phyloP scores from a whole-genome alignment of 2,888 invertebrate species.

The Boloria euphrosyne region DNA sequence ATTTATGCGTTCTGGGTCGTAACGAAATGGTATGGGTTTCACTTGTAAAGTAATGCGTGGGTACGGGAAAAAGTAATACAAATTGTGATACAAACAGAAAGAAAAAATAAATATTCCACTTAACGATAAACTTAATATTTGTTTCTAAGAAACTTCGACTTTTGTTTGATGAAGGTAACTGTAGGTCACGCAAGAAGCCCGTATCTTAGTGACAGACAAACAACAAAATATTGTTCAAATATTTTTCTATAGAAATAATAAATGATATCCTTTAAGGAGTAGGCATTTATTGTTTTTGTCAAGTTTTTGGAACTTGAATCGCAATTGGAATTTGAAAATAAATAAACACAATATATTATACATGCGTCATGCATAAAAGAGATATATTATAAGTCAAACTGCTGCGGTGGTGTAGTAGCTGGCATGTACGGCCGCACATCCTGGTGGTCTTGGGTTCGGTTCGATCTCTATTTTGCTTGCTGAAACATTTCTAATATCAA shows the following conservation, averaged over 20 bases:
- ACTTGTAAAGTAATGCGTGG: slow-evolving; percentile 14
- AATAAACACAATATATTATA: too few species aligned
- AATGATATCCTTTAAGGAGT: neutral
- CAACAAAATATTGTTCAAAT: slow-evolving; percentile 6
- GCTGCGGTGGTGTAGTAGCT: too few species aligned
- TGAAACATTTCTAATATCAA: too few species aligned
- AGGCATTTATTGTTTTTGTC: neutral
- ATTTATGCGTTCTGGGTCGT: slow-evolving; percentile 22
- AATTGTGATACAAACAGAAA: too few species aligned
- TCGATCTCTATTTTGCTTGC: too few species aligned
- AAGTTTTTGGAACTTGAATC: too few species aligned
- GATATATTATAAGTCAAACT: too few species aligned
- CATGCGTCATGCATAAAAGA: too few species aligned
- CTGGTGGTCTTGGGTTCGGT: too few species aligned
- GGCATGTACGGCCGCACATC: too few species aligned
- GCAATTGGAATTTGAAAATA: too few species aligned
- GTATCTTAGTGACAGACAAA: slow-evolving; percentile 8
- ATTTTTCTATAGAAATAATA: neutral
- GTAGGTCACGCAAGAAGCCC: slow-evolving; percentile 16
- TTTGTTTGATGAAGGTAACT: slow-evolving; percentile 6
- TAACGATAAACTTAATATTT: slow-evolving; percentile 1
- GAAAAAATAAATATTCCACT: neutral
- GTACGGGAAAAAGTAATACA: neutral
- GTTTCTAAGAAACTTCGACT: slow-evolving; percentile 7
- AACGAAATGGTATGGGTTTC: slow-evolving; percentile 14